Evolutionary conservation across 2,113 vertebrate species (phyloP).

Genomic region (Myrmecobius fasciatus): DNA sequence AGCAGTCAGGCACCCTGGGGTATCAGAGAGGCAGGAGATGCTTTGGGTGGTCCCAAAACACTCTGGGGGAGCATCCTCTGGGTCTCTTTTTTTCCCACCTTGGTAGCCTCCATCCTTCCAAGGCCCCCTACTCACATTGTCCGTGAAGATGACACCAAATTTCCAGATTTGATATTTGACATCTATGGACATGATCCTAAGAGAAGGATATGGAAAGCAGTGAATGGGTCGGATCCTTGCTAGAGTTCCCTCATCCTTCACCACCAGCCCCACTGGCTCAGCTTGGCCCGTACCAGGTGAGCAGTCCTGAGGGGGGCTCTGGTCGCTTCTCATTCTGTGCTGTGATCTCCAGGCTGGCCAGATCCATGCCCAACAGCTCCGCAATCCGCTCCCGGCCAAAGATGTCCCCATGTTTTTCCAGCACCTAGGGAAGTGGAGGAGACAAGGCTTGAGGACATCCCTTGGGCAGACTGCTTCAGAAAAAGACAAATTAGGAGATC

Average conservation of each 20-base stretch:
- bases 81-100: background rate
- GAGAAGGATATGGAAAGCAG: background rate
- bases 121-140: slow-evolving; percentile 87
- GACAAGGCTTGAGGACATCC: background rate
- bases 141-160: slow-evolving; percentile 94
- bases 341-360: slow-evolving; percentile 92
- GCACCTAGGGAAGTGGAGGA: slow-evolving; percentile 80
- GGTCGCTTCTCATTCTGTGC: slow-evolving; percentile 90
- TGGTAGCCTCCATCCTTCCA: background rate
- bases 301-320: slow-evolving; percentile 87
- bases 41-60: background rate
- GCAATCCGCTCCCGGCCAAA: slow-evolving; percentile 94
- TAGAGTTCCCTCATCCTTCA: background rate
- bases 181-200: slow-evolving; percentile 93
- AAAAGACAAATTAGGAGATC: background rate
- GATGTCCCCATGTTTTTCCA: slow-evolving; percentile 96
- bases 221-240: background rate
- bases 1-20: background rate
- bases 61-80: background rate
- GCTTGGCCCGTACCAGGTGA: slow-evolving; percentile 85
- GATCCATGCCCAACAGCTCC: slow-evolving; percentile 93
- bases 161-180: slow-evolving; percentile 98
- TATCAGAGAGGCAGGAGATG: background rate
- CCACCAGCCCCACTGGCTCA: accelerated
- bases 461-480: background rate